A percentile compares a stretch with the other conserved stretches of the same genome.
Conservation (phyloP, 2,113 vertebrate species). For the Misgurnus anguillicaudatus region DNA sequence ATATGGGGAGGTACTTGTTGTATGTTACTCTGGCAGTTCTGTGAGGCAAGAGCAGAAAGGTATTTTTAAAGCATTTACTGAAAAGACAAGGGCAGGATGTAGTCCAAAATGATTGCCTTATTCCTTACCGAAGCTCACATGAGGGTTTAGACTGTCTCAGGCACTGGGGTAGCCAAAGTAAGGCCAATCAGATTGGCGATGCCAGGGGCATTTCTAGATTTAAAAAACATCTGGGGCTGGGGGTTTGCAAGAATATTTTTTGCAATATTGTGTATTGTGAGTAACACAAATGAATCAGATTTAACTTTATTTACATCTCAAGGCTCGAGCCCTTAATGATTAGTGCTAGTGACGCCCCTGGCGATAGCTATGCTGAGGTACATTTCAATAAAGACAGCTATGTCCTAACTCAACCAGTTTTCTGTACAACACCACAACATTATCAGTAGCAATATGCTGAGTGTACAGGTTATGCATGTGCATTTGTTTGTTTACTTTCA, state of each 20-base stretch:
- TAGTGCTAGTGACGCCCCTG: no score
- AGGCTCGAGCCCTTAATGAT: no score
- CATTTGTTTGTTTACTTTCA: constrained; percentile 29
- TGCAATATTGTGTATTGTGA: no score
- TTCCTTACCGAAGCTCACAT: constrained; percentile 15
- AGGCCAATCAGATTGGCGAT: constrained; percentile 34
- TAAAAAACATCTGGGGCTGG: no score
- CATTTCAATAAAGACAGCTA: constrained; percentile 28
- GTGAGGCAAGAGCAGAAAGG: not conserved
- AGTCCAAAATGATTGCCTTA: constrained; percentile 20
- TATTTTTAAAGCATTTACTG: constrained; percentile 42
- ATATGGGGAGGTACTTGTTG: not conserved
- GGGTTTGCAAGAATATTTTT: no score
- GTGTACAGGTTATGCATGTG: constrained; percentile 18
- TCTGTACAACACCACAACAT: constrained; percentile 14
- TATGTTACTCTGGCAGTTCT: not conserved
- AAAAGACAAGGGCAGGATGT: constrained; percentile 33
- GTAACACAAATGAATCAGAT: no score
- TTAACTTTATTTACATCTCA: no score
- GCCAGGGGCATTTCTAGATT: no score
- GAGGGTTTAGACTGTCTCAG: constrained; percentile 40
- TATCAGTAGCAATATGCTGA: constrained; percentile 24
- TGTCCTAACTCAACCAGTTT: constrained; percentile 31
- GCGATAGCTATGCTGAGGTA: constrained; percentile 11
- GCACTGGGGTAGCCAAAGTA: not conserved